Conservation (phyloP, 2,888 invertebrate genomes). For the Patella depressa region DNA sequence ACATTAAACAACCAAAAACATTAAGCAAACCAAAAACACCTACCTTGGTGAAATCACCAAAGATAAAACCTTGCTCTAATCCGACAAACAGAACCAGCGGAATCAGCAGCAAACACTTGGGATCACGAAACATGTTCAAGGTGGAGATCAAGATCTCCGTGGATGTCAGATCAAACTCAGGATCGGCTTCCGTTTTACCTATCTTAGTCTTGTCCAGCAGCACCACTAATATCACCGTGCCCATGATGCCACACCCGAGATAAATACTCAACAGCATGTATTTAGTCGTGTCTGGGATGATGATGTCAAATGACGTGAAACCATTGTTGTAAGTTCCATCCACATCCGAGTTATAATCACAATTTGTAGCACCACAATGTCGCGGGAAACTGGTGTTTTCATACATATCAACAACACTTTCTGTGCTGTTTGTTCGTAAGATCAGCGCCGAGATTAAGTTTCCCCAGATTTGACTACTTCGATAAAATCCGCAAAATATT, state of each 20-base stretch:
- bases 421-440: conserved; percentile 44
- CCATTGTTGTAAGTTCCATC: conserved; percentile 37
- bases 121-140: conserved; percentile 60
- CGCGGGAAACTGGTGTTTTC: conserved; percentile 13
- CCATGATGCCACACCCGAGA: conserved; percentile 62
- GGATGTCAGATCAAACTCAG: conserved; percentile 49
- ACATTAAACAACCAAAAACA: too few relatives aligned
- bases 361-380: conserved; percentile 49
- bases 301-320: conserved; percentile 26
- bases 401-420: neutral
- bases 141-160: conserved; percentile 60
- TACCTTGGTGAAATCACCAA: conserved; percentile 69
- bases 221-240: conserved; percentile 54
- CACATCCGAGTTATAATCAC: conserved; percentile 39
- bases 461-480: conserved; percentile 67
- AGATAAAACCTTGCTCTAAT: conserved; percentile 67
- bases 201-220: conserved; percentile 57
- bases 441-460: conserved; percentile 64
- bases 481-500: conserved; percentile 64
- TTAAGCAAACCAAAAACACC: neutral
- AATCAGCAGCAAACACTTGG: conserved; percentile 62
- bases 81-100: conserved; percentile 66
- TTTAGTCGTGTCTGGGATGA: conserved; percentile 51
- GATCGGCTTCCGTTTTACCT: conserved; percentile 43
- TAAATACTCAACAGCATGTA: conserved; percentile 62